A percentile compares a stretch with the other conserved stretches of the same genome.
phyloP scores from a whole-genome alignment of 2,888 invertebrate genomes.

The Agriopis leucophaearia region DNA sequence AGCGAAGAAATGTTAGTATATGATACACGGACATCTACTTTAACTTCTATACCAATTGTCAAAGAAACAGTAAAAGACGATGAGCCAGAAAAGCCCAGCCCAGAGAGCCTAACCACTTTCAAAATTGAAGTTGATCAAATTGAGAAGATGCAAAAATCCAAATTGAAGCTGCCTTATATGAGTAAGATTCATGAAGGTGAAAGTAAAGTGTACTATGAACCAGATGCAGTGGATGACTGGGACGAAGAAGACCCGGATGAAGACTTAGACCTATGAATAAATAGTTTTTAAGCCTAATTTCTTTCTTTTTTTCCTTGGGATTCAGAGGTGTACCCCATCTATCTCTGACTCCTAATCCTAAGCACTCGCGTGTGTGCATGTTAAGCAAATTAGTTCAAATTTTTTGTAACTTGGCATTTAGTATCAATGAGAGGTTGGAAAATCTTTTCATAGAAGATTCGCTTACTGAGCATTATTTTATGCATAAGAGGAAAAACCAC shows the following conservation, averaged over 20 bases:
- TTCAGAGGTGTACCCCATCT: too few relatives aligned
- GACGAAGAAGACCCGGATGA: conserved; percentile 96
- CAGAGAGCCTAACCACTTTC: conserved; percentile 85
- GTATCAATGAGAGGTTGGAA: too few relatives aligned
- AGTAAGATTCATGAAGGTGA: conserved; percentile 81
- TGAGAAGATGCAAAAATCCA: conserved; percentile 87
- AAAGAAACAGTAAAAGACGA: conserved; percentile 63
- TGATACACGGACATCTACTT: conserved; percentile 65
- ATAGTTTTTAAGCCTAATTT: conserved; percentile 58
- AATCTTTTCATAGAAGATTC: too few relatives aligned
- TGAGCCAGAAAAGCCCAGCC: conserved; percentile 71
- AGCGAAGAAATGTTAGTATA: conserved; percentile 72
- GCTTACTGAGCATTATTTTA: too few relatives aligned
- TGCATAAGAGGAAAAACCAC: too few relatives aligned
- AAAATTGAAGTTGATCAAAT: conserved; percentile 88
- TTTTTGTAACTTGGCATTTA: too few relatives aligned
- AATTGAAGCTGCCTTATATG: conserved; percentile 88
- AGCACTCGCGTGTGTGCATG: too few relatives aligned
- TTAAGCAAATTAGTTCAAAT: too few relatives aligned
- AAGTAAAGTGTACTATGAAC: conserved; percentile 90
- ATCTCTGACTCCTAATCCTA: neutral
- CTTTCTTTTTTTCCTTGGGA: neutral
- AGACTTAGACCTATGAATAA: conserved; percentile 89
- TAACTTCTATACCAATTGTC: conserved; percentile 61
- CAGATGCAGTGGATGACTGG: conserved; percentile 93